Evolutionary conservation across 2,888 invertebrate genomes (phyloP), one percentile per base, ranked within the genome.

Genomic region (Ectemnius cavifrons): DNA sequence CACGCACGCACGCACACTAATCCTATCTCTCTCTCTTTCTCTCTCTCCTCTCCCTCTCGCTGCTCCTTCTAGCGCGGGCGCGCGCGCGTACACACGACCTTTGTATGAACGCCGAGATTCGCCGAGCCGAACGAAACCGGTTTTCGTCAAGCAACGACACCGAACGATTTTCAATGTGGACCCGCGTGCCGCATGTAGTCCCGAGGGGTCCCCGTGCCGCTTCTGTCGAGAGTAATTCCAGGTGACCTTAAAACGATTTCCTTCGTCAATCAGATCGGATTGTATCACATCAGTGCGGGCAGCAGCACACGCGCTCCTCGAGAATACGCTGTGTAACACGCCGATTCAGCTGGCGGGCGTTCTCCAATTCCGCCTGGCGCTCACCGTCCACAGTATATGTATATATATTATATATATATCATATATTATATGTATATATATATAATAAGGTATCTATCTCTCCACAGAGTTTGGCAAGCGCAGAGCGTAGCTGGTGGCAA

Each of bases 121-220:
- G 83, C 86, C 79, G 82, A 85, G 85, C 85, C 84, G 87, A 88
- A 86, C 87, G 84, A 86, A 89, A 89, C 89, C 89, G 89, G 89
- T 89, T 89, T 37, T 89, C 84, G 84, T 82, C 85, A 72, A 79
- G 79, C 81, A 83, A 73, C 81, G 84, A 82, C 84, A 83, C 78
- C 80, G 75, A 78, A 77, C 83, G 83, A 83, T 83, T 83, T 83
- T 83, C 83, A 83, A 78, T 78, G 79, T 80, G 83, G 73, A 72
- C 77, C 79, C 77, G 70, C 79, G 72, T 63, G 75, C 37, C 63
- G 59, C 52, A 47, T 68, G 67, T 69, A 68, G 71, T 56, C 66
- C 52, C 63, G 62, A 72, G 67, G 63, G 64, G 69, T 76, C 80
- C 80, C 77, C 80, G 82, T 79, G 82, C 37, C 37, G 79, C 69